These are phyloP conservation scores for Caenorhabditis angaria DNA, from an alignment of 2,888 invertebrate species.

Conservation along the genomic window DNA sequence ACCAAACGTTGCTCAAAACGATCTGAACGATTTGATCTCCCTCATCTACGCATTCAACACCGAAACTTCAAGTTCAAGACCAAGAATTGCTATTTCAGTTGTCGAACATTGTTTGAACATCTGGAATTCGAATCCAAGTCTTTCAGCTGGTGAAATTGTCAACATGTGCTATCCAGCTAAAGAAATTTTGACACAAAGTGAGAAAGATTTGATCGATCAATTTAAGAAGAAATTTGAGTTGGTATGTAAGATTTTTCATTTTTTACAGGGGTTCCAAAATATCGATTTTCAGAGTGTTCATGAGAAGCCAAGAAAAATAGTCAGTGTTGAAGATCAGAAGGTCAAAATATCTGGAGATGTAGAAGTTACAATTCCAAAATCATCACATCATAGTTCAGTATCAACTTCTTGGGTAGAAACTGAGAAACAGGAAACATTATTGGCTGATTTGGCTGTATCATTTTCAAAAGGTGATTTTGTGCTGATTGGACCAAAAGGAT, in stretches of 20 bases:
- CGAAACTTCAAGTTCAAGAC: constrained; percentile 25
- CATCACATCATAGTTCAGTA: constrained; percentile 19
- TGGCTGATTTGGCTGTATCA: constrained; percentile 83
- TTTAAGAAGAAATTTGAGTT: constrained; percentile 59
- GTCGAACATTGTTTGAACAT: constrained; percentile 46
- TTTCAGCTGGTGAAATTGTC: constrained; percentile 80
- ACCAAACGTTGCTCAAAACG: constrained; percentile 76
- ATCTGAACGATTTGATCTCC: constrained; percentile 80
- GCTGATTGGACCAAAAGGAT: constrained; percentile 83
- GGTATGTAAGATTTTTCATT: constrained; percentile 18
- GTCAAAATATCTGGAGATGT: not conserved
- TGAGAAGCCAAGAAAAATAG: constrained; percentile 12
- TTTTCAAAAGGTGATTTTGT: constrained; percentile 86
- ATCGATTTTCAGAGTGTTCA: constrained; percentile 17
- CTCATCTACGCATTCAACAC: constrained; percentile 82
- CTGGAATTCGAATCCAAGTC: constrained; percentile 78
- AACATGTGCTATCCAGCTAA: constrained; percentile 86
- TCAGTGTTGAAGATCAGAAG: not conserved
- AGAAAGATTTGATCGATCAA: constrained; percentile 79
- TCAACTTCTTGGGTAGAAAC: constrained; percentile 78
- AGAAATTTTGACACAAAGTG: constrained; percentile 82
- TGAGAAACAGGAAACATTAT: constrained; percentile 82
- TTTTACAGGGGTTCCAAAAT: not conserved
- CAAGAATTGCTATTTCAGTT: constrained; percentile 31
- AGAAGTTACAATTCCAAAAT: constrained; percentile 8